These are phyloP conservation scores for Drosophila subquinaria DNA, from an alignment of 2,888 invertebrate species.

Conservation along the genomic window DNA sequence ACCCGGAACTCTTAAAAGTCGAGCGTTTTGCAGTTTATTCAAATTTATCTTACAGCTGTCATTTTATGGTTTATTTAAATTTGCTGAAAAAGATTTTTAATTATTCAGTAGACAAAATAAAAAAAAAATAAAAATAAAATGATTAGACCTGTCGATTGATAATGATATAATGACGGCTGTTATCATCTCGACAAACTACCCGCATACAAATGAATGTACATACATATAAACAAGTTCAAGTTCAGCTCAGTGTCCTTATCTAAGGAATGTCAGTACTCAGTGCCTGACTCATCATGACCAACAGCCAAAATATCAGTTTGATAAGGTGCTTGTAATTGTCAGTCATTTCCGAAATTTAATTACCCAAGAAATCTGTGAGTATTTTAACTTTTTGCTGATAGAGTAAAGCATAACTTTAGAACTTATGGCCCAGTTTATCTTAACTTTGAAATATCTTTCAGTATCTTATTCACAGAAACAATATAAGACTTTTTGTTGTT, in stretches of 20 bases:
- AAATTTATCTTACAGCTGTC: neutral
- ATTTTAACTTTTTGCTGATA: neutral
- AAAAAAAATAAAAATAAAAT: neutral
- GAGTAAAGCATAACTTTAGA: neutral
- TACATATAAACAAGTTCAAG: constrained; percentile 50
- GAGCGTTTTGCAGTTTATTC: neutral
- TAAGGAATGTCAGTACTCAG: constrained; percentile 1
- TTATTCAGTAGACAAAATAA: neutral
- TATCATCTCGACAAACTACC: constrained; percentile 19
- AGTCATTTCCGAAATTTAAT: neutral
- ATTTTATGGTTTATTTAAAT: neutral
- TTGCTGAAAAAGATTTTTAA: neutral
- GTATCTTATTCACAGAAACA: neutral
- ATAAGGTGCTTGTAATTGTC: neutral
- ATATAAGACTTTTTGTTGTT: too few relatives aligned
- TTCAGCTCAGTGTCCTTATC: constrained; percentile 38
- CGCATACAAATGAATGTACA: neutral
- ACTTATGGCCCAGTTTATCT: neutral
- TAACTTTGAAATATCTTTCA: neutral
- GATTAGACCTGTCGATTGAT: neutral
- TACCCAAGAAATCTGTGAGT: neutral
- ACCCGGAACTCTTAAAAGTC: neutral
- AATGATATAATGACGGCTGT: neutral
- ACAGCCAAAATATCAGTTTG: neutral
- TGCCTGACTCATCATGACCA: neutral